Base-by-base conservation (phyloP, 1,140 invertebrate species). In the Drosophila burlai region DNA sequence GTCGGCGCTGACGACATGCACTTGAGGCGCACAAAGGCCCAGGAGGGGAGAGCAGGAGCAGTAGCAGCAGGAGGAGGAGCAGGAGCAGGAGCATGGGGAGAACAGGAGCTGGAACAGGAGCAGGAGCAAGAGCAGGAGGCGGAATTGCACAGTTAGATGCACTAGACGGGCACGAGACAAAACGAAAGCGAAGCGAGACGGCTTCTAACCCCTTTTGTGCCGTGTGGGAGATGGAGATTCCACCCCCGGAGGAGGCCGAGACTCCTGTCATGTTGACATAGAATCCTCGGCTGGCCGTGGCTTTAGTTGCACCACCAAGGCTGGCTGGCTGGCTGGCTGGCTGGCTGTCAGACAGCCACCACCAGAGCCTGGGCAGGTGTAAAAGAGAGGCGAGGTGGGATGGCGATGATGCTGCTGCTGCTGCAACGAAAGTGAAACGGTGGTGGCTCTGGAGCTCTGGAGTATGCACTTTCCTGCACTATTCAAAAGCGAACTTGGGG, bases 1-100 rank as follows among this genome's bases (percentile, higher is more conserved):
- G 61, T 50, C 52, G 74, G 50, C 89, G 90, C 64, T 72, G 83
- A 82, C 91, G 86, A 92, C 91, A 92, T 92, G 91, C 91, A 92
- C 91, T 92, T 92, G 90, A 92, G 81, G 77, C 87, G 65, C 79
- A 92, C 91, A 92, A 92, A 90, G 49, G 75, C 26, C 67, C 64
- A 46, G 45, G 45, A 47, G 45, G 45, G 21, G 21, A 24, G 45
- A 46, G 45, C 2, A 8, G 24, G 7, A 47, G 21, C 7, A 16
- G 47, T 2, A 49, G 47, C 4, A 43, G 11, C 16, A 43, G 45
- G 45, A 46, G 43, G 1, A 13, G 11, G 2, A 49, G 21, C 7
- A 16, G 47, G 4, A 49, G 47, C 4, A 43, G 11, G 45, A 46
- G 24, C 24, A 24, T 24, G 45, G 45, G 21, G 21, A 21, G 45